These are phyloP conservation scores for Philopotamus ludificatus DNA, from an alignment of 1,140 invertebrate species.

Conservation along the genomic window DNA sequence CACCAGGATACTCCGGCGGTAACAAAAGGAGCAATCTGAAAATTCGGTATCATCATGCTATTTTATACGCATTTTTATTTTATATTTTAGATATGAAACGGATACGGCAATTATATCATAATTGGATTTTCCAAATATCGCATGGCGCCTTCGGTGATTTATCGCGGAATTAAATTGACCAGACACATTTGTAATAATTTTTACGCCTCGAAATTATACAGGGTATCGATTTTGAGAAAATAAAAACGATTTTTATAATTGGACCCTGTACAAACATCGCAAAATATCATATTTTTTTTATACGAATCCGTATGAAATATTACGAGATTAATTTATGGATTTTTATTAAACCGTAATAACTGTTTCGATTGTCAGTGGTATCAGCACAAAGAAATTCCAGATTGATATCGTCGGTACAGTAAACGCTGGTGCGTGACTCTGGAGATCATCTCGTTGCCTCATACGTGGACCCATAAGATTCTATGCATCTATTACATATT, in stretches of 20 bases:
- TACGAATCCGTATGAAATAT: not conserved
- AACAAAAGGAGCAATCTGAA: not conserved
- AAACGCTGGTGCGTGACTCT: not conserved
- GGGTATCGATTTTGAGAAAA: too few species aligned
- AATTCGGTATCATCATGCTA: not conserved
- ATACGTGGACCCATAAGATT: not conserved
- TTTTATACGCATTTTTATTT: not conserved
- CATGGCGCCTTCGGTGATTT: not conserved
- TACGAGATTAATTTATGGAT: not conserved
- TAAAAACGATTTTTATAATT: too few species aligned
- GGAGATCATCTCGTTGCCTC: not conserved
- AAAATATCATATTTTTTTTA: too few species aligned
- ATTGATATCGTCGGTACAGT: not conserved
- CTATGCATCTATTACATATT: not conserved
- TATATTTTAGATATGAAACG: not conserved
- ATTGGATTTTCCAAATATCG: not conserved
- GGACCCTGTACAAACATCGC: too few species aligned
- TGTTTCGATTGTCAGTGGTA: too few species aligned
- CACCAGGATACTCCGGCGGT: not conserved
- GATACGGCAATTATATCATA: not conserved
- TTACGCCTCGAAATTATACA: slow-evolving; percentile 2
- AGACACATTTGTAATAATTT: slow-evolving; percentile 12
- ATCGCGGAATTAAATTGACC: not conserved
- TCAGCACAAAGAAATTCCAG: too few species aligned
- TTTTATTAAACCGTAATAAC: not conserved